These are phyloP conservation scores for Noctilio leporinus DNA, from an alignment of 2,113 vertebrate genomes.

Conservation along the genomic window DNA sequence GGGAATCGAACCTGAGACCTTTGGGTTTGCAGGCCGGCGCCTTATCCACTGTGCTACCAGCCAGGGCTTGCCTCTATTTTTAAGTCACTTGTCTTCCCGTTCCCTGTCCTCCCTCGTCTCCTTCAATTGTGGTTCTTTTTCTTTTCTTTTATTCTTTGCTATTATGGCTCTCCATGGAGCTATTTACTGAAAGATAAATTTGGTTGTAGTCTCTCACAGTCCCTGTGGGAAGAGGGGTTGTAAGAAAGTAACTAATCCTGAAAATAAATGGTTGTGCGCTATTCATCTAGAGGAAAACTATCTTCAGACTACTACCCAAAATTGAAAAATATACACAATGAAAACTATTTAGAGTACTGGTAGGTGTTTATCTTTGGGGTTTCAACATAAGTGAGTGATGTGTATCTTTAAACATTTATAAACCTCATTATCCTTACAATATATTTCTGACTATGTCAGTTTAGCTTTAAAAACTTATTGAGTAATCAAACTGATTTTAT, in stretches of 20 bases:
- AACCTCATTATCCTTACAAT: not conserved
- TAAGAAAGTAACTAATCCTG: constrained; percentile 29
- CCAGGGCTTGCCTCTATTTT: not conserved
- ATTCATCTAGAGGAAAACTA: not conserved
- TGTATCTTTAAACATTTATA: not conserved
- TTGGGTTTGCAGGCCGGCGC: no score
- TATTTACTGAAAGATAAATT: not conserved
- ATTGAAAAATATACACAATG: constrained; percentile 19
- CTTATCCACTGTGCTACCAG: no score
- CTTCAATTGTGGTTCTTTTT: not conserved
- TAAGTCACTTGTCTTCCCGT: not conserved
- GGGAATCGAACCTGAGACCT: no score
- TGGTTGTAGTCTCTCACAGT: not conserved
- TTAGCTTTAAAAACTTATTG: constrained; percentile 59
- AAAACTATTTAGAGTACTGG: not conserved
- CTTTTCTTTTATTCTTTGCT: not conserved
- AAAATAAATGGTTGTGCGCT: not conserved
- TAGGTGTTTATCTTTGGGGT: not conserved
- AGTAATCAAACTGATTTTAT: constrained; percentile 62
- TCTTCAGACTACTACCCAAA: not conserved
- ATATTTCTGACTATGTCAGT: constrained; percentile 53
- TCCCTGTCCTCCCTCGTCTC: not conserved
- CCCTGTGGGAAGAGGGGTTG: not conserved
- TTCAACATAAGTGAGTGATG: not conserved
- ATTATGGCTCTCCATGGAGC: not conserved